Conservation (phyloP, 2,888 invertebrate genomes). For the Laothoe populi region DNA sequence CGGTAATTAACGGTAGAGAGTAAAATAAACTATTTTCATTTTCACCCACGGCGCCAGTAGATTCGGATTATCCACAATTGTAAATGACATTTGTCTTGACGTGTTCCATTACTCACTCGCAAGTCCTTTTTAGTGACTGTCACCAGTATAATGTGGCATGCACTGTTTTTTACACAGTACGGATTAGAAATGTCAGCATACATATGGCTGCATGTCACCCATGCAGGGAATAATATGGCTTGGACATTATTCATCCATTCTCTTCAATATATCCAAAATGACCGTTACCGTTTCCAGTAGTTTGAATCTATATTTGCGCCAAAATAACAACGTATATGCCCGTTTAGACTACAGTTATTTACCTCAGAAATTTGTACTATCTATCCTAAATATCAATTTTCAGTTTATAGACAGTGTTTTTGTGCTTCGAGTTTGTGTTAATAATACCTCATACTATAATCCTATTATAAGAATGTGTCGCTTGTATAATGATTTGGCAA, state of each 20-base stretch:
- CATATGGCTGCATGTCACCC: conserved; percentile 44
- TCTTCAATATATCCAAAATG: conserved; percentile 3
- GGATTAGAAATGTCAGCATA: conserved; percentile 41
- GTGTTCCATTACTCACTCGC: conserved; percentile 49
- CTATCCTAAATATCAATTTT: too few species aligned
- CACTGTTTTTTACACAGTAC: conserved; percentile 30
- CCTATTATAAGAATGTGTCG: too few species aligned
- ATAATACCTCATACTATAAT: too few species aligned
- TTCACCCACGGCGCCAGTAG: not conserved
- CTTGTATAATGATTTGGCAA: too few species aligned
- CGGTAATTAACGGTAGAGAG: not conserved
- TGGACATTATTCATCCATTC: conserved; percentile 32
- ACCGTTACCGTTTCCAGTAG: conserved; percentile 8
- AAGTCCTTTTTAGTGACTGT: conserved; percentile 42
- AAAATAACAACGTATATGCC: not conserved
- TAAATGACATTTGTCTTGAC: conserved; percentile 43
- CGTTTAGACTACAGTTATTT: not conserved
- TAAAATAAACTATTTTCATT: not conserved
- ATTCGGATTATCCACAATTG: conserved; percentile 28
- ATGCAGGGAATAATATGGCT: conserved; percentile 47
- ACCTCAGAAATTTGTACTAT: not conserved
- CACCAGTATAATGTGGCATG: conserved; percentile 36
- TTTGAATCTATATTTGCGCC: conserved; percentile 16
- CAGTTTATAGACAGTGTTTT: too few species aligned
- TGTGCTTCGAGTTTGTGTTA: too few species aligned